Evolutionary conservation across 2,113 vertebrate genomes (phyloP).

Genomic region (Poeciliopsis turrubarensis): DNA sequence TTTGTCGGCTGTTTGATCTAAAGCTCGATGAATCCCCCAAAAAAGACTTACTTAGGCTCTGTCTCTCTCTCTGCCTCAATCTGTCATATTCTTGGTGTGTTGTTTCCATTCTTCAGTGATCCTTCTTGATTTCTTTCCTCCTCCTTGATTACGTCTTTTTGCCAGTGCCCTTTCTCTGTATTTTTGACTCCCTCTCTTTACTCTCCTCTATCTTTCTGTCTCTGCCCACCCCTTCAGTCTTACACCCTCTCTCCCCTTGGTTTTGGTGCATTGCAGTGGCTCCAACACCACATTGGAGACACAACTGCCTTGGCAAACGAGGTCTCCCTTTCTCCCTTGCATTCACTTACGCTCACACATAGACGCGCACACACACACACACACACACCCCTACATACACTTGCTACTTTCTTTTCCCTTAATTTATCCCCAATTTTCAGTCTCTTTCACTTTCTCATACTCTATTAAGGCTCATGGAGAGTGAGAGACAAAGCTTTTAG

Average conservation of each 20-base stretch:
- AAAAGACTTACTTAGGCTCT: slow-evolving; percentile 33
- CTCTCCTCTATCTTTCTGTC: slow-evolving; percentile 50
- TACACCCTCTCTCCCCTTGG: slow-evolving; percentile 74
- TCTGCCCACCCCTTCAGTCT: slow-evolving; percentile 63
- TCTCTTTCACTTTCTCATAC: slow-evolving; percentile 32
- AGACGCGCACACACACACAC: neutral
- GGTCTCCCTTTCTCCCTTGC: slow-evolving; percentile 56
- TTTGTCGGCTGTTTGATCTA: slow-evolving; percentile 32
- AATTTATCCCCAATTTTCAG: slow-evolving; percentile 53
- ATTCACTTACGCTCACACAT: neutral
- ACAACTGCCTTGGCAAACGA: slow-evolving; percentile 76
- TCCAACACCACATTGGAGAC: slow-evolving; percentile 77
- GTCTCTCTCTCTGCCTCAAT: neutral
- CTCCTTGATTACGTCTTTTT: slow-evolving; percentile 27
- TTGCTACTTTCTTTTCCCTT: slow-evolving; percentile 34
- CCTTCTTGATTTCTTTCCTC: slow-evolving; percentile 29
- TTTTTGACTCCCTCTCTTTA: slow-evolving; percentile 60
- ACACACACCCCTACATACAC: slow-evolving; percentile 1
- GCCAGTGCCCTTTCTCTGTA: slow-evolving; percentile 46
- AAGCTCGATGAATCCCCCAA: slow-evolving; percentile 53
- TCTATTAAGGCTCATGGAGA: slow-evolving; percentile 52
- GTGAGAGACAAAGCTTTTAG: slow-evolving; percentile 58
- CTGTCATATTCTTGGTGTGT: slow-evolving; percentile 4
- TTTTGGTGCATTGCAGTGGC: slow-evolving; percentile 83
- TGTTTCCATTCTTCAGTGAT: slow-evolving; percentile 20